Base-by-base conservation (phyloP, 2,888 invertebrate species). In the Agonum fuliginosum region DNA sequence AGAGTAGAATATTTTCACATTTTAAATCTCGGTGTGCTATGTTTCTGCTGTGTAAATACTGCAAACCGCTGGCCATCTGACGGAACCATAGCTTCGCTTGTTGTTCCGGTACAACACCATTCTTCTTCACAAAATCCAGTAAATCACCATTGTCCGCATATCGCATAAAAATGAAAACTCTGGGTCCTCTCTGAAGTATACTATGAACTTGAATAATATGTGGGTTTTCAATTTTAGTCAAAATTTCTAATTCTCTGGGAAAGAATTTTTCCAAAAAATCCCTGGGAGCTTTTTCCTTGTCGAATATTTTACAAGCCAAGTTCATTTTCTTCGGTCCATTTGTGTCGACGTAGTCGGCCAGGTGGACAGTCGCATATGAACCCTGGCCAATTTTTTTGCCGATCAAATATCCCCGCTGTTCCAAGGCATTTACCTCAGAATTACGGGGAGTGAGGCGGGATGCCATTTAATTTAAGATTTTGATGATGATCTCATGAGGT, bases 241-340 rank as follows among this genome's bases (percentile, higher is more conserved):
- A 87, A 81, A 97, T 96, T 82, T 97, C 95, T 81, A 97, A 89
- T 89, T 98, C 97, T 78, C 97, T 91, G 24, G 97, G 97, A 83
- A 97, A 95, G 88, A 98, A 98, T 87, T 96, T 96, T 81, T 94
- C 93, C 82, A 96, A 90, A 88, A 97, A 97, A 88, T 97, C 97
- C 78, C 91, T 89, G 5, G 96, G 96, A 54, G 96, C 96, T 87
- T 95, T 95, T 81, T 93, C 93, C 84, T 95, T 95, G 85, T 97
- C 95, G 83, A 97, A 96, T 84, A 97, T 95, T 87, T 97, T 97
- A 87, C 95, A 96, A 20, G 95, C 96, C 78, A 96, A 89, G 83
- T 92, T 91, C 88, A 94, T 91, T 83, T 91, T 91, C 85, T 92
- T 93, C 22, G 91, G 90, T 79, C 91, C 93, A 78, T 90, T 88